Conservation (phyloP, 2,113 vertebrate species). For the Salvelinus alpinus region DNA sequence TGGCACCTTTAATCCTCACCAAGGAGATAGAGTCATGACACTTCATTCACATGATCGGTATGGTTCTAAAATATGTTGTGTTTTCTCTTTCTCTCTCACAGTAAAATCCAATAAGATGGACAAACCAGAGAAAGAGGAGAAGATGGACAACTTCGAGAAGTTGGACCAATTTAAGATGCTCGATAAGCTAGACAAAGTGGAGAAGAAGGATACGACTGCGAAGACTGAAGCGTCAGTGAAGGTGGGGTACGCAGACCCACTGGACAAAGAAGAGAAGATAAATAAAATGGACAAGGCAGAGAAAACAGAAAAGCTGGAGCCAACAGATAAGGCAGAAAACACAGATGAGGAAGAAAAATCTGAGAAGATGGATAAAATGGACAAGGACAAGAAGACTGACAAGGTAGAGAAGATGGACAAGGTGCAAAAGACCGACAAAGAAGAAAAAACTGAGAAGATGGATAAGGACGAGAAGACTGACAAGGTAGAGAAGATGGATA, state of each 20-base stretch:
- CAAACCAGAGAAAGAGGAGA: slow-evolving; percentile 24
- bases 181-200: slow-evolving; percentile 22
- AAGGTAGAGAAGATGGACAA: slow-evolving; percentile 8
- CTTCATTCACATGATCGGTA: background rate
- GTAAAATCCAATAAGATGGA: slow-evolving; percentile 16
- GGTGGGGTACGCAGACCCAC: background rate
- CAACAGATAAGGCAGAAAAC: slow-evolving; percentile 10
- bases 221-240: slow-evolving; percentile 8
- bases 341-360: too few relatives aligned
- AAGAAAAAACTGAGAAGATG: background rate
- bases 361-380: slow-evolving; percentile 11
- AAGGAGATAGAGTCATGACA: too few relatives aligned
- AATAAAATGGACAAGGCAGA: slow-evolving; percentile 29
- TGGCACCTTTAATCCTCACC: too few relatives aligned
- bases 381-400: slow-evolving; percentile 18
- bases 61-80: background rate
- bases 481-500: slow-evolving; percentile 10
- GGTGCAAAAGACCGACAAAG: background rate
- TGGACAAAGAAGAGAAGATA: background rate
- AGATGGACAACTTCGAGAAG: background rate
- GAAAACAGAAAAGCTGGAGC: slow-evolving; percentile 8
- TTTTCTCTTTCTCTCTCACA: background rate
- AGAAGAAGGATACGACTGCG: slow-evolving; percentile 19
- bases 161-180: background rate
- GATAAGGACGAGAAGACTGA: slow-evolving; percentile 15